phyloP scores from a whole-genome alignment of 92 coral and sea anemone species.

The Siderastrea radians region DNA sequence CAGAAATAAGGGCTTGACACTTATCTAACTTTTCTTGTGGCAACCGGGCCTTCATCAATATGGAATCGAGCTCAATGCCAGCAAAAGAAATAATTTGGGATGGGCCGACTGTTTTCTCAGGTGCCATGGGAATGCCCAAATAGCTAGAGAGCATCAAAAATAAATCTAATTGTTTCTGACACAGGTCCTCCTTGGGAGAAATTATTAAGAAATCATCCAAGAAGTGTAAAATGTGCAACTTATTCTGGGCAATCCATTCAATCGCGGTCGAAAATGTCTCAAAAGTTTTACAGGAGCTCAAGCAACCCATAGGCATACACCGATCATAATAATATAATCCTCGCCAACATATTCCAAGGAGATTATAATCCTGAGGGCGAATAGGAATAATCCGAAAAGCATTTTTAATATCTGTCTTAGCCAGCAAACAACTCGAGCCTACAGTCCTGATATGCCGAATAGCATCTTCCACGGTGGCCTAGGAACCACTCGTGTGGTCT shows the following conservation, averaged over 20 bases:
- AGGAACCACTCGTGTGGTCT: slow-evolving; percentile 20
- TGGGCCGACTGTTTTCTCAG: slow-evolving; percentile 64
- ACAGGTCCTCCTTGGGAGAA: slow-evolving; percentile 35
- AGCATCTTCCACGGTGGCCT: slow-evolving; percentile 65
- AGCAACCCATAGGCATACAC: slow-evolving; percentile 41
- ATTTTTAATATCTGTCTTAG: slow-evolving; percentile 16
- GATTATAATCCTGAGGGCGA: slow-evolving; percentile 18
- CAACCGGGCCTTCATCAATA: slow-evolving; percentile 56
- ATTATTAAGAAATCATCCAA: slow-evolving; percentile 73
- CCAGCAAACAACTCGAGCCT: slow-evolving; percentile 5
- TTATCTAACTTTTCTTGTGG: slow-evolving; percentile 57
- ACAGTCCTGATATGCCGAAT: slow-evolving; percentile 19
- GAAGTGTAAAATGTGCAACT: slow-evolving; percentile 52
- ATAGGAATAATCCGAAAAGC: slow-evolving; percentile 34
- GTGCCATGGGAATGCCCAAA: slow-evolving; percentile 71
- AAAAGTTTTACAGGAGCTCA: slow-evolving; percentile 39
- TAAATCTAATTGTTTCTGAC: slow-evolving; percentile 33
- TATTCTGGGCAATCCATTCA: slow-evolving; percentile 52
- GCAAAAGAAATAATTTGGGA: slow-evolving; percentile 51
- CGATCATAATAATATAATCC: slow-evolving; percentile 23
- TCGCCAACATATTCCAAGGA: slow-evolving; percentile 14
- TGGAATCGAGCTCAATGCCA: slow-evolving; percentile 52
- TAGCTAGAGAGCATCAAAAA: slow-evolving; percentile 48
- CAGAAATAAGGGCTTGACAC: slow-evolving; percentile 7
- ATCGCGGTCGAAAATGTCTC: slow-evolving; percentile 28